phyloP scores from a whole-genome alignment of 2,113 vertebrate genomes.

The Oceanites oceanicus region DNA sequence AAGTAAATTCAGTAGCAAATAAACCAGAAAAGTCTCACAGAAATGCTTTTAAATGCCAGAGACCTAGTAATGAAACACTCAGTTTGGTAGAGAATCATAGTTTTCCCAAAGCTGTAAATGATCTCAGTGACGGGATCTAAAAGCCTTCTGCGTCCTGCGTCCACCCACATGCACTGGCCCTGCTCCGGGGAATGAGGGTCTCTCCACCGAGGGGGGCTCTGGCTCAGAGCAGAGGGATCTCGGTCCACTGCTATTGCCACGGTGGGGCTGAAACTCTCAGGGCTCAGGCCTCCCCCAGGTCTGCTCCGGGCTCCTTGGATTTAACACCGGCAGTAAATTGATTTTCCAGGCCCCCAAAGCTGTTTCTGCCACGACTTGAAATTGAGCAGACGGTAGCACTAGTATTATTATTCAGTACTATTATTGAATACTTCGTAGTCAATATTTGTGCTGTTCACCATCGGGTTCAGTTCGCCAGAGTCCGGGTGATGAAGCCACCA shows the following conservation, averaged over 20 bases:
- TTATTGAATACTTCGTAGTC: neutral
- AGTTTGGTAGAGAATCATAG: neutral
- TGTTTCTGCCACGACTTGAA: neutral
- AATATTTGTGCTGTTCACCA: neutral
- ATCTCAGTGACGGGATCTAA: neutral
- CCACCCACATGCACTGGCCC: fast-evolving
- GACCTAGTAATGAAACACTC: neutral
- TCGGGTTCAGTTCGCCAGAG: neutral
- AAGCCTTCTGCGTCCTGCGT: fast-evolving
- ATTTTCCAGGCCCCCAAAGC: neutral
- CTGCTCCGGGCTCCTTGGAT: neutral
- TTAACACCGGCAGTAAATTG: neutral
- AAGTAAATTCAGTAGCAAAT: neutral
- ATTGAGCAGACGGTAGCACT: neutral
- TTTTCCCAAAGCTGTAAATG: neutral
- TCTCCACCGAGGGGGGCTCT: neutral
- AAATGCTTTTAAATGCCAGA: neutral
- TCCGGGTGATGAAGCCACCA: neutral
- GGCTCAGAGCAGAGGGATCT: neutral
- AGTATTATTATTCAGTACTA: neutral
- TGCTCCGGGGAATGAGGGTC: neutral
- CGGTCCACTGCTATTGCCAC: fast-evolving
- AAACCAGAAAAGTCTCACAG: neutral
- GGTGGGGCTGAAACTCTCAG: neutral
- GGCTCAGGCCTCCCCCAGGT: neutral